Evolutionary conservation across 2,113 vertebrate species (phyloP).

Genomic region (Chrysochloris asiatica): DNA sequence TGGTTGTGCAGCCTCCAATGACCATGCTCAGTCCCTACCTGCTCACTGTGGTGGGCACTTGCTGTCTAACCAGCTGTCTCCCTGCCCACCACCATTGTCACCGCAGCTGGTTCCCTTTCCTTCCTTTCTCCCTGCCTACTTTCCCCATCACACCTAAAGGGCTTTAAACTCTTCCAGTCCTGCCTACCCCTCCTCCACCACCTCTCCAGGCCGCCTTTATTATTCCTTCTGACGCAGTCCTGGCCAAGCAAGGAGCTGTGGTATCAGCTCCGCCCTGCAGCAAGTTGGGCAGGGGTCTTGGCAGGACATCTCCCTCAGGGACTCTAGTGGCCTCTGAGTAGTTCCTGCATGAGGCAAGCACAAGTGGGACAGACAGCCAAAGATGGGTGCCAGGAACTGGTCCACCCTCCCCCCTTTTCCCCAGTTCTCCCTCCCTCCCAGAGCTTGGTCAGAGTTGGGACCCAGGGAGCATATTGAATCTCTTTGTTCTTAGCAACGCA

Average conservation of each 20-base stretch:
- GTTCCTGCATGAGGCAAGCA: background rate
- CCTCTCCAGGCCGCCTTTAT: background rate
- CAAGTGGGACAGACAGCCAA: too few species aligned
- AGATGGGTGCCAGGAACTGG: background rate
- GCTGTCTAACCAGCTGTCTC: too few species aligned
- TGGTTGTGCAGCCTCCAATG: background rate
- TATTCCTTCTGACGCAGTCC: background rate
- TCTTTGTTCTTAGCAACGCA: background rate
- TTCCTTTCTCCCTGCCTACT: background rate
- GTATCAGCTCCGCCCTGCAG: too few species aligned
- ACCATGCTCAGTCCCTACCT: background rate
- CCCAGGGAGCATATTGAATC: background rate
- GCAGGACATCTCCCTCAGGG: background rate
- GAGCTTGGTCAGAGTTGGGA: background rate
- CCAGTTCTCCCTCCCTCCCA: too few species aligned
- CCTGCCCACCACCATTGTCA: background rate
- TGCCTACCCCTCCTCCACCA: background rate
- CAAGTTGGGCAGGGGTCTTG: too few species aligned
- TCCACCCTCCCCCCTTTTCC: too few species aligned
- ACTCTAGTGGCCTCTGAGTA: background rate
- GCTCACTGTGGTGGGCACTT: background rate
- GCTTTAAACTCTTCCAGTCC: background rate
- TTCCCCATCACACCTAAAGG: background rate
- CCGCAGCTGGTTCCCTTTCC: background rate
- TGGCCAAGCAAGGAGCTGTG: too few species aligned